A percentile compares a stretch with the other conserved stretches of the same genome.
These are phyloP conservation scores for Sylvicola cinctus DNA, from an alignment of 2,888 invertebrate genomes.

Conservation along the genomic window DNA sequence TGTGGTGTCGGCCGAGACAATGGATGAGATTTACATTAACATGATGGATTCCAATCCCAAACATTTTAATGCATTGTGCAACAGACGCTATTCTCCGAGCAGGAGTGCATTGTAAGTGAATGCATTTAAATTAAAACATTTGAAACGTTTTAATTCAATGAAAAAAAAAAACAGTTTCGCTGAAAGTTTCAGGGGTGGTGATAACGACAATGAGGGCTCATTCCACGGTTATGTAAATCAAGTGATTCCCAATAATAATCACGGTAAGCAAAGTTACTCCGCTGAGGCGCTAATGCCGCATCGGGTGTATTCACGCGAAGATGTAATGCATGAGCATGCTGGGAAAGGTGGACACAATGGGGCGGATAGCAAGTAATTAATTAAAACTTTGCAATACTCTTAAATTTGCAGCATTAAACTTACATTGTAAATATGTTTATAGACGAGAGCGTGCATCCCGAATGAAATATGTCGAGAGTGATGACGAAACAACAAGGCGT, in stretches of 20 bases:
- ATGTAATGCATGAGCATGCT: conserved; percentile 46
- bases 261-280: too few species aligned
- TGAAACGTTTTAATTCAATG: too few species aligned
- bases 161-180: too few species aligned
- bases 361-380: conserved; percentile 2
- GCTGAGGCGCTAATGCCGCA: conserved; percentile 2
- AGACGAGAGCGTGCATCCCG: conserved; percentile 7
- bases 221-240: too few species aligned
- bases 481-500: conserved; percentile 8
- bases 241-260: too few species aligned
- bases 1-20: conserved; percentile 54
- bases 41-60: conserved; percentile 72
- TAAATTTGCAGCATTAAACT: too few species aligned
- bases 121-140: not conserved
- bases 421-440: not conserved
- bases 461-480: conserved; percentile 10
- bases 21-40: conserved; percentile 71
- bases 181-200: too few species aligned
- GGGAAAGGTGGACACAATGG: conserved; percentile 37
- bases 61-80: conserved; percentile 37
- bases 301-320: conserved; percentile 40
- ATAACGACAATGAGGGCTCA: too few species aligned
- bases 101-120: conserved; percentile 5
- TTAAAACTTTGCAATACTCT: too few species aligned
- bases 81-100: conserved; percentile 8